phyloP scores from a whole-genome alignment of 2,113 vertebrate species.

The Silurus meridionalis region DNA sequence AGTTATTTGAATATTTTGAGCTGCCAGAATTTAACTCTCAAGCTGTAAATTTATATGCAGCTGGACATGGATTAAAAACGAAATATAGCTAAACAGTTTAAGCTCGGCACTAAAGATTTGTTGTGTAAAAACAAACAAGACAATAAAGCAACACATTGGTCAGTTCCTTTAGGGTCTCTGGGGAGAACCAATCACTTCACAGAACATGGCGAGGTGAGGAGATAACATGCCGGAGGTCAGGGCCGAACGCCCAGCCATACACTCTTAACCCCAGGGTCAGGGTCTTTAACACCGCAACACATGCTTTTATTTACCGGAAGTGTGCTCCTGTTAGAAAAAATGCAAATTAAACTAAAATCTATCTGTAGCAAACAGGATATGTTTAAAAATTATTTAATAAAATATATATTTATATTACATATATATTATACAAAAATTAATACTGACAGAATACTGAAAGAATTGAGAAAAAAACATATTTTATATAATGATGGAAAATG shows the following conservation, averaged over 20 bases:
- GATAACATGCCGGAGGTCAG: constrained; percentile 91
- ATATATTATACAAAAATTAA: background rate
- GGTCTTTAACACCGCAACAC: constrained; percentile 82
- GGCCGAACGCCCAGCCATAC: constrained; percentile 92
- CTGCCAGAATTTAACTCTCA: background rate
- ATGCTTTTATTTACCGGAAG: constrained; percentile 76
- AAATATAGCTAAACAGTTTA: background rate
- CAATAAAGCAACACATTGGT: constrained; percentile 14
- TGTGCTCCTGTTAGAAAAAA: background rate
- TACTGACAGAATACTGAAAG: background rate
- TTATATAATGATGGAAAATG: background rate
- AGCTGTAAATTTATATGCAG: background rate
- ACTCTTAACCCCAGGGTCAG: constrained; percentile 92
- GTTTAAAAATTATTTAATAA: background rate
- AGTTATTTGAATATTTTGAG: background rate
- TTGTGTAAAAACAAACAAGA: background rate
- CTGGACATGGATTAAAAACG: background rate
- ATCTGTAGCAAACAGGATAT: background rate
- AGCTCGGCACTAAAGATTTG: background rate
- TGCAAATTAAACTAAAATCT: background rate
- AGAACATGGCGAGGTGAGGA: constrained; percentile 86
- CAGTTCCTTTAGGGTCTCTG: constrained; percentile 68
- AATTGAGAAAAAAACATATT: background rate
- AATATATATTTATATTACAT: background rate
- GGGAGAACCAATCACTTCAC: constrained; percentile 83